Evolutionary conservation across 2,888 invertebrate genomes (phyloP).

Genomic region (Cheilosia scutellata): DNA sequence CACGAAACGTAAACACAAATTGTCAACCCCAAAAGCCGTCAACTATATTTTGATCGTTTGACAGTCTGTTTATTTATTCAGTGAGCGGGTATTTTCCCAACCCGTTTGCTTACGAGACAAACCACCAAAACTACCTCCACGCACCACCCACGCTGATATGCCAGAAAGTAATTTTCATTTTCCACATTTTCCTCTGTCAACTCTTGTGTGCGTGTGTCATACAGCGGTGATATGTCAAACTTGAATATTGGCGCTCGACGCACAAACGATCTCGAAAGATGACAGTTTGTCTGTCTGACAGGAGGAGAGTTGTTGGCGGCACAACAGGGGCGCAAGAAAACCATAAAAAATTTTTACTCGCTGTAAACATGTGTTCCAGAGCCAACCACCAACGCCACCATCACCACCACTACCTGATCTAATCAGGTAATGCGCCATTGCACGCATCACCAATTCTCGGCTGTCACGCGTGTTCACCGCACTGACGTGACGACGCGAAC

Average conservation of each 20-base stretch:
- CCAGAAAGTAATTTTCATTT: constrained; percentile 39
- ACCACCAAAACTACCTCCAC: constrained; percentile 64
- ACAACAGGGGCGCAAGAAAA: not conserved
- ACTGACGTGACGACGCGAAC: constrained; percentile 47
- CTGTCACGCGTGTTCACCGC: constrained; percentile 72
- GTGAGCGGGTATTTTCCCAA: constrained; percentile 68
- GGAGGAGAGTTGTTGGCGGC: not conserved
- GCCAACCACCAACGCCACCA: constrained; percentile 25
- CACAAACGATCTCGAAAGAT: constrained; percentile 51
- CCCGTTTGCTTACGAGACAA: constrained; percentile 64
- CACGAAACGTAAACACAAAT: constrained; percentile 64
- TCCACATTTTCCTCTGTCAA: constrained; percentile 42
- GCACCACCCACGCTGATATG: constrained; percentile 69
- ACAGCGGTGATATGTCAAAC: constrained; percentile 66
- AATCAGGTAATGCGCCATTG: constrained; percentile 71
- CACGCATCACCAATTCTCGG: constrained; percentile 70
- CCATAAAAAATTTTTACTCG: constrained; percentile 57
- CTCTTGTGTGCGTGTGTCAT: constrained; percentile 38
- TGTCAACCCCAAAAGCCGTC: constrained; percentile 73
- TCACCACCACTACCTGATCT: constrained; percentile 66
- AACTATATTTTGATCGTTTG: constrained; percentile 72
- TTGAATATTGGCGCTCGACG: constrained; percentile 54
- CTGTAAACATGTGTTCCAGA: constrained; percentile 67
- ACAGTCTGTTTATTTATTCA: constrained; percentile 74
- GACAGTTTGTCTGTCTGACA: constrained; percentile 52